Conservation (phyloP, 1,140 invertebrate genomes). For the Papilio dardanus region DNA sequence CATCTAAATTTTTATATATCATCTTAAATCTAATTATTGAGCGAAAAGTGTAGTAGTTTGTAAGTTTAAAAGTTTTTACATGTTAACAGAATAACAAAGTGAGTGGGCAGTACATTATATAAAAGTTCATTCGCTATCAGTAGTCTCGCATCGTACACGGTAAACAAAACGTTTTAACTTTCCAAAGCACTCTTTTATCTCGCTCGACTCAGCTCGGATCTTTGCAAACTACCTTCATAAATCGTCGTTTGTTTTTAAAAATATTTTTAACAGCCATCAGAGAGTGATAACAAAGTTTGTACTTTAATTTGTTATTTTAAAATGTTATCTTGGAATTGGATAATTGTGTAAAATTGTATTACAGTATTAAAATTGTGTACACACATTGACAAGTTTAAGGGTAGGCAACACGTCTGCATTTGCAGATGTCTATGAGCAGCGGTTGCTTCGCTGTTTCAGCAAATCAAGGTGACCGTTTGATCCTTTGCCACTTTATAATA, state of each 20-base stretch:
- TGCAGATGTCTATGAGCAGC: too few species aligned
- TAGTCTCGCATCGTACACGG: neutral
- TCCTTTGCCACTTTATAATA: too few species aligned
- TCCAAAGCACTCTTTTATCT: conserved; percentile 13
- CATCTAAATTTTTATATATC: too few species aligned
- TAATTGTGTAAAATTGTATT: too few species aligned
- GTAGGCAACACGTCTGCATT: too few species aligned
- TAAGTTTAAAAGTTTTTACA: neutral
- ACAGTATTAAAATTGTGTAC: too few species aligned
- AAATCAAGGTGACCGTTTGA: too few species aligned
- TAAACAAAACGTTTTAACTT: conserved; percentile 23
- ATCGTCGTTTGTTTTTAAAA: conserved; percentile 14
- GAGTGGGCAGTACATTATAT: neutral
- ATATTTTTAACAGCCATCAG: neutral
- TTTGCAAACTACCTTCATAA: conserved; percentile 1
- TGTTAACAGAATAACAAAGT: neutral
- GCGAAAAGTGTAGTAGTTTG: neutral
- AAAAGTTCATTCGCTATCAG: conserved; percentile 3
- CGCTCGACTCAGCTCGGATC: neutral
- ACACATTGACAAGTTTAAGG: too few species aligned
- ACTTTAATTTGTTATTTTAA: too few species aligned
- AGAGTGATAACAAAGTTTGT: neutral
- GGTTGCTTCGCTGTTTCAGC: too few species aligned
- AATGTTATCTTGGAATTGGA: too few species aligned
- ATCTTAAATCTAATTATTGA: neutral